Base-by-base conservation (phyloP, 2,113 vertebrate species). In the Spermophilus dauricus region DNA sequence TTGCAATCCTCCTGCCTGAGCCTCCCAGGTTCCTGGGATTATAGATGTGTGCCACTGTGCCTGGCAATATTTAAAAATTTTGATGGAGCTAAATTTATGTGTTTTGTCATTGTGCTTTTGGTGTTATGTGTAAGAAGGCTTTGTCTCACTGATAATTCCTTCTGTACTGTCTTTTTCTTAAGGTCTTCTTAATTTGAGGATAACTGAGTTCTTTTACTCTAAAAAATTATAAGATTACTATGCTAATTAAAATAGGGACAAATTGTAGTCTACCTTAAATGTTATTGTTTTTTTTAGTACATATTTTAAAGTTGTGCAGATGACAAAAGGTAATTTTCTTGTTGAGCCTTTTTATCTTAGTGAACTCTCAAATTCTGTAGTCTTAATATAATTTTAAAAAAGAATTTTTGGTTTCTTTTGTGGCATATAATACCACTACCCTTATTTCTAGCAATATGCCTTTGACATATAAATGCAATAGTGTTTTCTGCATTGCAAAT, bases 281-380 rank as follows among this genome's bases (percentile, higher is more conserved):
- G 24, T 72, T 81, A 42, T 93, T 91, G 72, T 88, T 94, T 70
- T 76, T 65, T 81, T 63, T 28, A 63, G 63, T n/a, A n/a, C 9
- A 69, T 96, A 67, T 84, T 94, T 92, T 30, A 83, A 86, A 82
- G 56, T 72, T 95, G 39, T 93, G 53, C 86, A 96, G 53, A 78
- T 96, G 34, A 26, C 39, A 84, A 83, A 93, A 91, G 76, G 10
- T 86, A 83, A 92, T 86, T 96, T 97, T 93, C 45, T 97, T 94
- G 32, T 67, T 78, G 8, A 83, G 75, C 30, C 63, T 84, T 97
- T 93, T 95, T 37, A 63, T 61, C 53, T 95, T 30, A 82, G 30
- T 88, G 72, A 95, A 86, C 22, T 93, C 82, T 93, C 1, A 12
- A 87, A 65, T 96, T 95, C 82, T 96, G 2, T 90, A 45, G 22